Base-by-base conservation (phyloP, 2,888 invertebrate genomes). In the Pedicia rivosa region DNA sequence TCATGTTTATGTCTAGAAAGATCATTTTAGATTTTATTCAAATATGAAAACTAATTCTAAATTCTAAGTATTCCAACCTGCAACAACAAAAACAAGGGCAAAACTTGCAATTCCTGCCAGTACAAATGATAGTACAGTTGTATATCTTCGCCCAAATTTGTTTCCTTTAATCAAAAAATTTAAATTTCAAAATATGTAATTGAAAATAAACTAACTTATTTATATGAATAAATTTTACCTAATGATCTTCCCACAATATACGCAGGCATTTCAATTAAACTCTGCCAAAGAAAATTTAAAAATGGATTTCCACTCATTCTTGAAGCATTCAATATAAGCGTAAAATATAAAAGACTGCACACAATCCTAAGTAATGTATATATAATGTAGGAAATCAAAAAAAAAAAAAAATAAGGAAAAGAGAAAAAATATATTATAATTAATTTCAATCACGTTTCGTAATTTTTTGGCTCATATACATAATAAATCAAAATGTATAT, bases 231-330 rank as follows among this genome's bases (percentile, higher is more conserved):
- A n/a, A n/a, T n/a, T n/a, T n/a, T n/a, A n/a, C n/a, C n/a, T n/a
- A n/a, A n/a, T n/a, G n/a, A n/a, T n/a, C n/a, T n/a, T n/a, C n/a
- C 43, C 54, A 36, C 47, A 61, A 73, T 53, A 50, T 68, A 69
- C 4, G 71, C 71, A 1, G 77, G 77, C 27, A 76, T 57, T 55
- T 78, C 78, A 15, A 69, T 70, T 22, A 71, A 46, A 37, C 70
- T 64, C 55, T 77, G 72, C 50, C 68, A 64, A 37, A 74, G 66
- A 53, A 72, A 74, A 53, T 74, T 75, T 41, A 75, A 48, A 51
- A 72, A 75, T 9, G 75, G 74, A 56, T 75, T 75, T 24, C 71
- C 72, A 38, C 65, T 65, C 49, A 71, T 58, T 27, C 58, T 62
- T 40, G 65, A 66, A 46, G 69, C 66, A 48, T 64, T 68, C 44